phyloP scores from a whole-genome alignment of 2,797 vertebrate genomes.

The Siniperca obscura region DNA sequence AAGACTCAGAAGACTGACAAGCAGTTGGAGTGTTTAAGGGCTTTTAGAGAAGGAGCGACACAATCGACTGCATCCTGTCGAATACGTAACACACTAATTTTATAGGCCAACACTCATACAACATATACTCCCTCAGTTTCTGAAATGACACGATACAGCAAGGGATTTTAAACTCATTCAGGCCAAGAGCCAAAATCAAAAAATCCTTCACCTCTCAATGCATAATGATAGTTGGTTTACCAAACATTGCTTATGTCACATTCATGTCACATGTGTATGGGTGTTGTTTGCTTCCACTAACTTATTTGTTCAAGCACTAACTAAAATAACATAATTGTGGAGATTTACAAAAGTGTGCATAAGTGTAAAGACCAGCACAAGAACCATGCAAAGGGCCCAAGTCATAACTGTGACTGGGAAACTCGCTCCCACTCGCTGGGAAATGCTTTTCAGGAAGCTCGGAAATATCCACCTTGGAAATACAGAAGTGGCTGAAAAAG shows the following conservation, averaged over 20 bases:
- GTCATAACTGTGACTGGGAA: neutral
- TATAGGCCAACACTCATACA: slow-evolving; percentile 19
- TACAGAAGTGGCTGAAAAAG: neutral
- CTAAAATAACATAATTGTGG: neutral
- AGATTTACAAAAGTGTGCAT: neutral
- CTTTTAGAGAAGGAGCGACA: neutral
- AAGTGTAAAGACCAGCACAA: neutral
- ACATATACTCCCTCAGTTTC: slow-evolving; percentile 22
- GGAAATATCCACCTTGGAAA: neutral
- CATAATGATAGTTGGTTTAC: neutral
- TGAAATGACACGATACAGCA: neutral
- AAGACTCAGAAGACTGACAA: neutral
- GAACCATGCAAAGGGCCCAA: neutral
- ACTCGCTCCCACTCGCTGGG: neutral
- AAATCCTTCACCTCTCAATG: slow-evolving; percentile 10
- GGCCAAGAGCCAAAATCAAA: neutral
- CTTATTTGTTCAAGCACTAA: neutral
- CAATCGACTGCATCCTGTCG: slow-evolving; percentile 17
- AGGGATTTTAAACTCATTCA: neutral
- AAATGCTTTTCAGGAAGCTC: neutral
- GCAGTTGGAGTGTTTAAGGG: neutral
- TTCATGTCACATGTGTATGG: neutral
- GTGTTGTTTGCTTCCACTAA: neutral
- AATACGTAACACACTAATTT: slow-evolving; percentile 6
- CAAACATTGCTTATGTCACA: neutral